Percentiles rank a stretch among this genome's conserved stretches.
phyloP scores from a whole-genome alignment of 2,113 vertebrate genomes.

The Orycteropus afer region DNA sequence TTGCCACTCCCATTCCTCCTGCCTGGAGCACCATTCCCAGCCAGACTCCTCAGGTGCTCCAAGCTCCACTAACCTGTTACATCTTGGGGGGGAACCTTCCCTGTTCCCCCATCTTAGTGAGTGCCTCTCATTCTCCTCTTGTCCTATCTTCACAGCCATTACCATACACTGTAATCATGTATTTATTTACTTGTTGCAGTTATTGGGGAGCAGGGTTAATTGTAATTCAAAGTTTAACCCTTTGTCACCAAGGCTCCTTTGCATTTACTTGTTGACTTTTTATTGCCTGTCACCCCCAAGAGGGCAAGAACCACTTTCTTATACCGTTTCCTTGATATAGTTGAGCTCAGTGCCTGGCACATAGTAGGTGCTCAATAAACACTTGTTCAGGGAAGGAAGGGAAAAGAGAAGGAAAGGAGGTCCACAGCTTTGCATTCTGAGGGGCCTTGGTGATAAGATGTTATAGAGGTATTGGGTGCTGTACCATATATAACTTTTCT shows the following conservation, averaged over 20 bases:
- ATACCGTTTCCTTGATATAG: no score
- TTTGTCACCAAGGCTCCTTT: no score
- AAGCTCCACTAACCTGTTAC: background rate
- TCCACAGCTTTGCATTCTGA: background rate
- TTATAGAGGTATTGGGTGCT: background rate
- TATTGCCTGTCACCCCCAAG: background rate
- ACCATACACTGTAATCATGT: no score
- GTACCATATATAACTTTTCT: background rate
- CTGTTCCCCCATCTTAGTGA: background rate
- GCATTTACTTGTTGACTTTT: background rate
- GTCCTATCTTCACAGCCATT: background rate
- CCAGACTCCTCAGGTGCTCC: background rate
- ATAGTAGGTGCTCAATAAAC: no score
- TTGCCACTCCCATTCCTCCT: no score
- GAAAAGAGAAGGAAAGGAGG: no score
- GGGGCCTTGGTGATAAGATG: background rate
- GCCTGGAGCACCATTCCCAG: background rate
- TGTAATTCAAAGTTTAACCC: no score
- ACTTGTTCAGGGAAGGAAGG: accelerated
- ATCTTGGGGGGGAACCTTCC: background rate
- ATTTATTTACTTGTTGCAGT: no score
- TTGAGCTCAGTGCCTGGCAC: background rate
- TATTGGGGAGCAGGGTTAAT: no score
- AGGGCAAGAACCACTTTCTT: background rate
- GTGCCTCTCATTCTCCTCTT: background rate